These are phyloP conservation scores for Myripristis murdjan DNA, from an alignment of 2,797 vertebrate species.

Conservation along the genomic window DNA sequence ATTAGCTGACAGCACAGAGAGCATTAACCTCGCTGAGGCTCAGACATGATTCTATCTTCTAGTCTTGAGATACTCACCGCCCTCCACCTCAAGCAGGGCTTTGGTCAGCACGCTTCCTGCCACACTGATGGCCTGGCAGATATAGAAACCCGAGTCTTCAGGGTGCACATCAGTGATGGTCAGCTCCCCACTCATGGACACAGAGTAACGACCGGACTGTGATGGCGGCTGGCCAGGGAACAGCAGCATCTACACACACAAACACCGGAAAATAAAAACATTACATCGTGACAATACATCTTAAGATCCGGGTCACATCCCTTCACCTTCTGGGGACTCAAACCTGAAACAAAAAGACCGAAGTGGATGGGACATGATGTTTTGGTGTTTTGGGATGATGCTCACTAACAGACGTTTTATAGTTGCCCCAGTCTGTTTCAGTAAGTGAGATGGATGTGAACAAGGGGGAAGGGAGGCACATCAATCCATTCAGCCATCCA, in stretches of 20 bases:
- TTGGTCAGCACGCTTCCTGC: conserved; percentile 94
- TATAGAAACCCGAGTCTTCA: conserved; percentile 92
- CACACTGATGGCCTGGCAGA: conserved; percentile 97
- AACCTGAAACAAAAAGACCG: neutral
- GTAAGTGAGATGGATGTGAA: conserved; percentile 62
- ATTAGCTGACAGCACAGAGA: conserved; percentile 56
- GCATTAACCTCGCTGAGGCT: conserved; percentile 20
- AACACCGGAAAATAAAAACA: conserved; percentile 14
- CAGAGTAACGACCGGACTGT: conserved; percentile 88
- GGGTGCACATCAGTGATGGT: conserved; percentile 89
- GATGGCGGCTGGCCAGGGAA: conserved; percentile 92
- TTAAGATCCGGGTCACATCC: neutral
- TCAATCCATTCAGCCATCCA: conserved; percentile 72
- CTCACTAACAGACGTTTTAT: conserved; percentile 44
- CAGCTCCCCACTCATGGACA: conserved; percentile 92
- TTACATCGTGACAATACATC: neutral
- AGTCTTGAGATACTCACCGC: conserved; percentile 81
- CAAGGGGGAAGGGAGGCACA: conserved; percentile 63
- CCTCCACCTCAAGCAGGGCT: conserved; percentile 90
- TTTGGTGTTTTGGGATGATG: conserved; percentile 29
- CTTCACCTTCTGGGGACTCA: no score
- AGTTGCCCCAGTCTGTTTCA: conserved; percentile 47
- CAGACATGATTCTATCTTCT: conserved; percentile 4
- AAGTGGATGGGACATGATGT: conserved; percentile 1
- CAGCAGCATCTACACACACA: conserved; percentile 88